Conservation (phyloP, 1,140 invertebrate genomes). For the Daktulosphaira vitifoliae region DNA sequence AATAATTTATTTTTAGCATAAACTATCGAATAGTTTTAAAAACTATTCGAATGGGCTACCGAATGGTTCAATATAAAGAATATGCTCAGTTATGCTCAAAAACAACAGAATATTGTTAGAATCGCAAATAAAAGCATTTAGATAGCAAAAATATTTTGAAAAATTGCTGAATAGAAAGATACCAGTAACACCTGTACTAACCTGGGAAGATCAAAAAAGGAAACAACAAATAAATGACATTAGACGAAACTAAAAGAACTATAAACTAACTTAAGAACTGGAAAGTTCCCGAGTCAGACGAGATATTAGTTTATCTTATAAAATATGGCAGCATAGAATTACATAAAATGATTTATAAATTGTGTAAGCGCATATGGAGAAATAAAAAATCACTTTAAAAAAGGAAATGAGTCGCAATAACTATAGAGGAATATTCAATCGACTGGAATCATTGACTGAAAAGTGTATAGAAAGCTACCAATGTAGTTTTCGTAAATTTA, state of each 20-base stretch:
- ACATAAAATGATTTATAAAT: background rate
- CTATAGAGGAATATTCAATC: constrained; percentile 37
- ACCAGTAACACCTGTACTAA: background rate
- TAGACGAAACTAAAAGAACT: background rate
- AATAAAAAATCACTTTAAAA: constrained; percentile 35
- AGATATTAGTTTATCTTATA: background rate
- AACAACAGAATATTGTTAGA: background rate
- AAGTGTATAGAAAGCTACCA: constrained; percentile 34
- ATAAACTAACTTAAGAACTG: constrained; percentile 6
- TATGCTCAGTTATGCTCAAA: too few relatives aligned
- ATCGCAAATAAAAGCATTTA: background rate
- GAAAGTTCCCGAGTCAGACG: background rate
- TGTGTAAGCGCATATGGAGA: constrained; percentile 27
- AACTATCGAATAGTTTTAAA: too few relatives aligned
- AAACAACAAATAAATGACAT: background rate
- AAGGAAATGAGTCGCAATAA: constrained; percentile 36
- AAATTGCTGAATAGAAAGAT: constrained; percentile 22
- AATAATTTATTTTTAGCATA: too few relatives aligned
- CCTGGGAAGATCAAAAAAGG: background rate
- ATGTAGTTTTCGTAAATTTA: constrained; percentile 32
- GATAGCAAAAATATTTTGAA: constrained; percentile 33
- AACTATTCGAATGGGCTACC: too few relatives aligned
- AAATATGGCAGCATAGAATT: constrained; percentile 2
- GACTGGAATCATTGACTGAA: constrained; percentile 22
- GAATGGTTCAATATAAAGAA: too few relatives aligned